Evolutionary conservation across 2,888 invertebrate genomes (phyloP).

Genomic region (Lithophane leautieri): DNA sequence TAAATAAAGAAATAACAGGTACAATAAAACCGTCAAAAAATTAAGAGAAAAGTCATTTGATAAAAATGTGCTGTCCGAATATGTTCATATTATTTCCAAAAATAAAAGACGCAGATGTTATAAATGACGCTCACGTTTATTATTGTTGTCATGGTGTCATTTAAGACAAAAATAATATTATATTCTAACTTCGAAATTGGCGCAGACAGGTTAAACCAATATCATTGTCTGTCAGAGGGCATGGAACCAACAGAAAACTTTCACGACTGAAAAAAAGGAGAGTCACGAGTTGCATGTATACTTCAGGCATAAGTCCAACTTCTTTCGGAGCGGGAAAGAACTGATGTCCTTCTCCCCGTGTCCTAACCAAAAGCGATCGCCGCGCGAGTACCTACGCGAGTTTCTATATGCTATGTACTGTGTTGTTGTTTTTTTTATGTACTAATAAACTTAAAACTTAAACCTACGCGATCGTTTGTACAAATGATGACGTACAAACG

Average conservation of each 20-base stretch:
- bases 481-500: not conserved
- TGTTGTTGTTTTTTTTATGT: no score
- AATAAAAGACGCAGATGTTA: not conserved
- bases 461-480: not conserved
- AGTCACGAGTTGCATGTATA: not conserved
- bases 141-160: conserved; percentile 3
- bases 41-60: conserved; percentile 10
- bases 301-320: not conserved
- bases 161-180: not conserved
- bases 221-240: not conserved
- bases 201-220: conserved; percentile 1
- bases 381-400: no score
- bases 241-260: not conserved
- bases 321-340: not conserved
- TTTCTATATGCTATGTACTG: no score
- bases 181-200: not conserved
- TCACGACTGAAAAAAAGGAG: not conserved
- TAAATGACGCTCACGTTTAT: conserved; percentile 1
- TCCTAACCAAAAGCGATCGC: not conserved
- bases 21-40: conserved; percentile 17
- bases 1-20: not conserved
- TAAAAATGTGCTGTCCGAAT: conserved; percentile 12
- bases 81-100: conserved; percentile 8
- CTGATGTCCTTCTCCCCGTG: not conserved
- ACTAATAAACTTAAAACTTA: no score